Base-by-base conservation (phyloP, 2,113 vertebrate species). In the Labeo catla region DNA sequence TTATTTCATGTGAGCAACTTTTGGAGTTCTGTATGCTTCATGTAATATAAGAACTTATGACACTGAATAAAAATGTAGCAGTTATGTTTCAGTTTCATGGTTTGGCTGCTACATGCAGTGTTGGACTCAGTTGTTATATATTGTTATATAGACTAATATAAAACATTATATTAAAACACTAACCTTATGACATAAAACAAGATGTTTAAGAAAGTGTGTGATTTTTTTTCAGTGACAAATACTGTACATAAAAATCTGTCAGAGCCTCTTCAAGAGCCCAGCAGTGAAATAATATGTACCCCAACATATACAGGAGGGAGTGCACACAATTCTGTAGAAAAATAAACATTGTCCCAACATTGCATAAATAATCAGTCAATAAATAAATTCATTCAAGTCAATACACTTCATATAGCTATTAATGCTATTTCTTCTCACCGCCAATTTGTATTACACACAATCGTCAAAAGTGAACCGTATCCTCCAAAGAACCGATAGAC, bases 281-380 rank as follows among this genome's bases (percentile, higher is more conserved):
- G 89, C 87, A 88, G 88, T 84, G 57, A 87, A 88, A 63, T 84
- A 89, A 92, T 90, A 91, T 89, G 86, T 91, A 91, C 88, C 90
- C 92, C 87, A 74, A 92, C 92, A 92, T 86, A 92, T 91, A 92
- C 90, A 83, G 85, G 91, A 86, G 89, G 89, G 86, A 88, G 85
- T 89, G 91, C 92, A 90, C 91, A 92, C 89, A 91, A 88, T 92
- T 94, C 88, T 88, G 94, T 95, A 95, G 92, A 94, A 95, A 95
- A 95, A 95, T 95, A 95, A 95, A 95, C 93, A 93, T 95, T 92
- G 93, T 93, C 88, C 91, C 91, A 94, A 93, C 94, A 91, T 95
- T 95, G 94, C 94, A 95, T 95, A 95, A 95, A 95, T 92, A 92
- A 94, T 92, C 92, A 91, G 90, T 93, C 89, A 77, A 90, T 91